Base-by-base conservation (phyloP, 1,140 invertebrate genomes). In the Procambarus clarkii region DNA sequence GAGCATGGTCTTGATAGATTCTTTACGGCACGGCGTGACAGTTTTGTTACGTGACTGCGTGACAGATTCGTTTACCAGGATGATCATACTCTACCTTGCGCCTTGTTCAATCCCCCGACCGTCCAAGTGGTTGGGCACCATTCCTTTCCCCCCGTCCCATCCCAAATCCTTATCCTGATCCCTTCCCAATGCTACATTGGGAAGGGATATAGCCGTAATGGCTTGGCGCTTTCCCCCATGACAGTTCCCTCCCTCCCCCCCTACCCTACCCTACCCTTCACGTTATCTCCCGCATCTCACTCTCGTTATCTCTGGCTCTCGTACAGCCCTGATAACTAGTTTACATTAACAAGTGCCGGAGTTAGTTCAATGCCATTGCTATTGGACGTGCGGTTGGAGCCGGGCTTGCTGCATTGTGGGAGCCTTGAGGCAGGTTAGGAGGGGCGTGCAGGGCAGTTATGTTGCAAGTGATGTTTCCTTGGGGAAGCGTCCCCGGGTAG, bases 271-370 rank as follows among this genome's bases (percentile, higher is more conserved):
- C 13, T 18, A 9, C 69, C 69, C n/a, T 21, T 4, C n/a, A 24
- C 18, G n/a, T 74, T 74, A 74, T 74, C 69, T 74, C 69, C 69
- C 69, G 69, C 69, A 74, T 74, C 69, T 24, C 69, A 24, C n/a
- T 34, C n/a, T 24, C 69, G 7, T 69, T 69, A 69, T 74, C 24
- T 8, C n/a, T 34, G 2, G 5, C 69, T 9, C 69, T 34, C 69
- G 24, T 34, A 74, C n/a, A 74, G 11, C 18, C 69, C n/a, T 21
- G 69, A 74, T 74, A 74, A 74, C 69, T 7, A 74, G 69, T 74
- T 74, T 74, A 74, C 34, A 74, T 74, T 74, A 24, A 24, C n/a
- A 21, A 74, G 8, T 74, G 69, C n/a, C 69, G 24, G 5, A 4
- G 4, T 3, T 11, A 74, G 18, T n/a, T 74, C 4, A 69, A 69